Conservation (phyloP, 2,888 invertebrate genomes). For the Colletes collaris region DNA sequence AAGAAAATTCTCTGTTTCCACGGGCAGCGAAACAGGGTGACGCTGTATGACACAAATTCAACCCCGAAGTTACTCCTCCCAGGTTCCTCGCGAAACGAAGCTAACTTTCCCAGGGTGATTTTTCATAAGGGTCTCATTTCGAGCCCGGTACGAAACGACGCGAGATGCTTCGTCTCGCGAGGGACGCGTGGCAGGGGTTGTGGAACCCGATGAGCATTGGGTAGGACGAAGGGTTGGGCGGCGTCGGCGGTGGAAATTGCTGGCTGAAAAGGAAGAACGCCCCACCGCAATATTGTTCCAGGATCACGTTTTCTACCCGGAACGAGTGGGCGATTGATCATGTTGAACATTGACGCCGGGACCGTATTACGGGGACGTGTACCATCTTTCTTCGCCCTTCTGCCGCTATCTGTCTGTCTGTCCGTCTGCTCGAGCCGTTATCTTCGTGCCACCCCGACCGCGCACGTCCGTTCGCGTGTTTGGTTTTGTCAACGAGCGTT, state of each 20-base stretch:
- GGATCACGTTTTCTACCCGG: slow-evolving; percentile 71
- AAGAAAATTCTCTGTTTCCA: too few relatives aligned
- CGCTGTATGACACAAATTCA: neutral
- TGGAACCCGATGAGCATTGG: slow-evolving; percentile 30
- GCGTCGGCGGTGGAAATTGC: slow-evolving; percentile 44
- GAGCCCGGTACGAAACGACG: neutral
- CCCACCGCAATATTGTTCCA: slow-evolving; percentile 68
- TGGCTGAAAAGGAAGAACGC: slow-evolving; percentile 51
- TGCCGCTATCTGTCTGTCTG: slow-evolving; percentile 27
- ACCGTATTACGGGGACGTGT: slow-evolving; percentile 55
- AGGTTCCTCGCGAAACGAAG: neutral
- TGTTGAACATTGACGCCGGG: slow-evolving; percentile 66
- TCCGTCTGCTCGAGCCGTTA: slow-evolving; percentile 25
- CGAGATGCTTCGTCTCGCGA: neutral
- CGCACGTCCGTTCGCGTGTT: slow-evolving; percentile 41
- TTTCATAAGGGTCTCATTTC: slow-evolving; percentile 68
- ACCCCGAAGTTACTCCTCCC: neutral
- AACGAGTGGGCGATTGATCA: slow-evolving; percentile 68
- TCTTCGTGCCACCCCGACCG: slow-evolving; percentile 42
- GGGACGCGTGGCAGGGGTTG: neutral
- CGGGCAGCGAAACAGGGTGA: too few relatives aligned
- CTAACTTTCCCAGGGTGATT: slow-evolving; percentile 52
- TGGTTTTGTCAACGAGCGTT: slow-evolving; percentile 48
- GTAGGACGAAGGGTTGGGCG: neutral
- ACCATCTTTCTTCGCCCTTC: slow-evolving; percentile 57